A percentile compares a stretch with the other conserved stretches of the same genome.
Evolutionary conservation across 2,797 vertebrate species (phyloP).

Genomic region (Glossophaga mutica): DNA sequence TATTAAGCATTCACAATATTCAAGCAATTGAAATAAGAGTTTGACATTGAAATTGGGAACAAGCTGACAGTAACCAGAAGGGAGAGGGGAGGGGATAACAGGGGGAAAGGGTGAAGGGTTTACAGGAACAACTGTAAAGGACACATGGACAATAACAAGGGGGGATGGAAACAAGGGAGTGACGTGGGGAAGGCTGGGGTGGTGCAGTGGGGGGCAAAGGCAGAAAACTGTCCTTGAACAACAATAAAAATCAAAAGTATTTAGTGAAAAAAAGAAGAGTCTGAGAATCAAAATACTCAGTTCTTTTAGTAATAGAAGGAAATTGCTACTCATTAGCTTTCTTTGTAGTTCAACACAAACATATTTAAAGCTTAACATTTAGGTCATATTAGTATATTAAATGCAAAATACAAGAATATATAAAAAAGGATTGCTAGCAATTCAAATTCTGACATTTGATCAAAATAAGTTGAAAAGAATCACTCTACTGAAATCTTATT

Average conservation of each 20-base stretch:
- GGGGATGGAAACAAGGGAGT: no score
- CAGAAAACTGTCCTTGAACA: no score
- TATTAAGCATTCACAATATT: background rate
- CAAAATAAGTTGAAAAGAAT: background rate
- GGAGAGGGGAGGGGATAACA: no score
- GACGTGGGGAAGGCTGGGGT: no score
- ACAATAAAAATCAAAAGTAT: no score
- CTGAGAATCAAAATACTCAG: constrained; percentile 73
- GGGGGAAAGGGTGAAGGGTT: no score
- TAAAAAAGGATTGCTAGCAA: background rate
- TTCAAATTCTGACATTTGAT: background rate
- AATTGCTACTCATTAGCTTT: background rate
- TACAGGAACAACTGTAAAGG: no score
- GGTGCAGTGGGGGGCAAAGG: no score
- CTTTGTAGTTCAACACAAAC: background rate
- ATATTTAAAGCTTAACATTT: background rate
- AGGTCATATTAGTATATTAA: background rate
- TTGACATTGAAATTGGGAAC: no score
- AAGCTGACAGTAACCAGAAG: no score
- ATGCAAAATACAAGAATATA: background rate
- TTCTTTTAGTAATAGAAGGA: background rate
- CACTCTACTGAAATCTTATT: background rate
- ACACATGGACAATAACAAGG: no score
- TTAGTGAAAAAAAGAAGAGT: constrained; percentile 50
- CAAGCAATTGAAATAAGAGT: constrained; percentile 83